Conservation (phyloP, 2,888 invertebrate genomes). For the Caradrina kadenii region DNA sequence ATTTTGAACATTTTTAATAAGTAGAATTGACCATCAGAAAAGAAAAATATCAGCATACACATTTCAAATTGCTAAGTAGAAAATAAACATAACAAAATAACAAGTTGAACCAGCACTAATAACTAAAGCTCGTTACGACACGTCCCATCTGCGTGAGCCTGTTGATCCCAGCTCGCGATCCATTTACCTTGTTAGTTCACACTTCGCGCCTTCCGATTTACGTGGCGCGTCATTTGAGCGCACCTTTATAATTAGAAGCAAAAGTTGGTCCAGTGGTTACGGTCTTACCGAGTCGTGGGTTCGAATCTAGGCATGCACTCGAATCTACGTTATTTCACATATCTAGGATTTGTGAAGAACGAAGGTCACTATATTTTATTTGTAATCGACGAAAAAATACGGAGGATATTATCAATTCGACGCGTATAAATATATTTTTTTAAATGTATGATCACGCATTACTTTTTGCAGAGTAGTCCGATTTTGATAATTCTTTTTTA, state of each 20-base stretch:
- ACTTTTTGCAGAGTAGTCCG: no score
- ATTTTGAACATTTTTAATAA: no score
- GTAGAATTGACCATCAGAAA: no score
- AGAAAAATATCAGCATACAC: neutral
- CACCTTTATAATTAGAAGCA: constrained; percentile 46
- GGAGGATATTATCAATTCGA: no score
- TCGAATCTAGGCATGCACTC: neutral
- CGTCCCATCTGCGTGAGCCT: constrained; percentile 61
- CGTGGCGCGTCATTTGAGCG: constrained; percentile 33
- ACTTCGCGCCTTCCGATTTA: constrained; percentile 56
- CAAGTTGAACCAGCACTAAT: constrained; percentile 51
- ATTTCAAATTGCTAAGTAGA: constrained; percentile 15
- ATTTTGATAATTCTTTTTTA: no score
- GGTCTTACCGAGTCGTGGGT: neutral
- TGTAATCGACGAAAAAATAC: no score
- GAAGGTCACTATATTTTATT: no score
- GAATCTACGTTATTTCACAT: no score
- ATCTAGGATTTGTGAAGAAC: no score
- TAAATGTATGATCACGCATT: no score
- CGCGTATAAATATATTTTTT: no score
- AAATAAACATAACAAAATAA: constrained; percentile 44
- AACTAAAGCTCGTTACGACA: constrained; percentile 57
- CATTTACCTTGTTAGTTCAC: constrained; percentile 63
- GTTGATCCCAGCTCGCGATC: constrained; percentile 58
- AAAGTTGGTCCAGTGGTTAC: neutral